Evolutionary conservation across 2,888 invertebrate genomes (phyloP).

Genomic region (Xylophagus ater): DNA sequence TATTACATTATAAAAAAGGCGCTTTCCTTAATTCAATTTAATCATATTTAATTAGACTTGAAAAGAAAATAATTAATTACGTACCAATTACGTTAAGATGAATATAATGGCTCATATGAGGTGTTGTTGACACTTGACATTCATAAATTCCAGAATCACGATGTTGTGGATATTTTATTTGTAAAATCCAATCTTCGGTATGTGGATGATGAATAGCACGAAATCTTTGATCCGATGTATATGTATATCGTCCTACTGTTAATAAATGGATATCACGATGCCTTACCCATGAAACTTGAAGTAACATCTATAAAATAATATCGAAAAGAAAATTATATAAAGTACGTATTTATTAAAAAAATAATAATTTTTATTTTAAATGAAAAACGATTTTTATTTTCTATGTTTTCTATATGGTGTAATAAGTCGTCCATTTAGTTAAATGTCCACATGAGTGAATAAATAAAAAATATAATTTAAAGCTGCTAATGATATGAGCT

Average conservation of each 20-base stretch:
- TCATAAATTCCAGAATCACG: constrained; percentile 80
- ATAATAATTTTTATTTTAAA: neutral
- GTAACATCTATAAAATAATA: constrained; percentile 44
- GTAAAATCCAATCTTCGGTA: constrained; percentile 84
- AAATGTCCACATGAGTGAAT: too few relatives aligned
- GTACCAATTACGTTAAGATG: constrained; percentile 84
- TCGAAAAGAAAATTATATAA: too few relatives aligned
- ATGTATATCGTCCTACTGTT: constrained; percentile 81
- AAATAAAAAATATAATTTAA: too few relatives aligned
- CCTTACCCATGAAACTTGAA: constrained; percentile 86
- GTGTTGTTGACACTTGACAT: constrained; percentile 89
- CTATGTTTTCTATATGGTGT: neutral
- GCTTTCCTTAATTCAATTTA: too few relatives aligned
- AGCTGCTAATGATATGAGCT: too few relatives aligned
- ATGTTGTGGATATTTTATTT: constrained; percentile 86
- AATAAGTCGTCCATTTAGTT: neutral
- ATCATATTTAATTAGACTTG: too few relatives aligned
- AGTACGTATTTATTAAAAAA: too few relatives aligned
- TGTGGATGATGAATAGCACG: constrained; percentile 74
- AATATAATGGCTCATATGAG: constrained; percentile 85
- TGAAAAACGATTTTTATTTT: neutral
- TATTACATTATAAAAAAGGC: too few relatives aligned
- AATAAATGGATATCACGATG: constrained; percentile 82
- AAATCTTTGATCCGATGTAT: constrained; percentile 85
- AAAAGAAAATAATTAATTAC: constrained; percentile 34